Conservation (phyloP, 2,113 vertebrate species). For the Terrapene triunguis region DNA sequence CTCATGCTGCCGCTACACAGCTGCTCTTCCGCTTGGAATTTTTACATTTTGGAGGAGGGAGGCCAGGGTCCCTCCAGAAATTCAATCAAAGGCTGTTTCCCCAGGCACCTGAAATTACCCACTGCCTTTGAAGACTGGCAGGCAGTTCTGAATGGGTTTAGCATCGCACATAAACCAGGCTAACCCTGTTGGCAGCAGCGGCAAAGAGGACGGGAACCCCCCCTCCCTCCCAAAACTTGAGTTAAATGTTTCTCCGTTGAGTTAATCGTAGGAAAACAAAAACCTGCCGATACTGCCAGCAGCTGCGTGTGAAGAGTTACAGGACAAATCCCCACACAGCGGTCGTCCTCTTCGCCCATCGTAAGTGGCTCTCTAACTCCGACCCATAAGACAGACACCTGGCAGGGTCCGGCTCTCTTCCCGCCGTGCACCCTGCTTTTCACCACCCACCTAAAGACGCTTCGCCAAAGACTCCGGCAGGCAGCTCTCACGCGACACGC, state of each 20-base stretch:
- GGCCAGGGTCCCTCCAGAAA: constrained; percentile 49
- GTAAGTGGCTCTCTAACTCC: neutral
- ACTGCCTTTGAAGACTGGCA: constrained; percentile 39
- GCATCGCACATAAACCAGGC: neutral
- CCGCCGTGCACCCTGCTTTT: neutral
- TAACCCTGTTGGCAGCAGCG: neutral
- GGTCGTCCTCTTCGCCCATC: neutral
- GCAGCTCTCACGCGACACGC: constrained; percentile 54
- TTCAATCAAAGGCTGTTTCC: constrained; percentile 51
- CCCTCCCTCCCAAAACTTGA: neutral
- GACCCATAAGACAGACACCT: fast-evolving
- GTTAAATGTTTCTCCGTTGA: neutral
- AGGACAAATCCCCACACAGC: neutral
- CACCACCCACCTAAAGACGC: neutral
- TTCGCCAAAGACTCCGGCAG: neutral
- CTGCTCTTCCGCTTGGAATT: neutral
- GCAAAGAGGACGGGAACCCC: neutral
- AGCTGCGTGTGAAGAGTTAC: neutral
- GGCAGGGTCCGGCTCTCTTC: constrained; percentile 28
- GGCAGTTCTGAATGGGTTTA: neutral
- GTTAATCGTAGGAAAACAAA: neutral
- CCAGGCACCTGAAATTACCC: constrained; percentile 9
- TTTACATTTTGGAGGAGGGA: neutral
- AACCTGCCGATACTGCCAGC: constrained; percentile 32
- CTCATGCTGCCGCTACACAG: neutral